Base-by-base conservation (phyloP, 2,888 invertebrate species). In the Encarsia formosa region DNA sequence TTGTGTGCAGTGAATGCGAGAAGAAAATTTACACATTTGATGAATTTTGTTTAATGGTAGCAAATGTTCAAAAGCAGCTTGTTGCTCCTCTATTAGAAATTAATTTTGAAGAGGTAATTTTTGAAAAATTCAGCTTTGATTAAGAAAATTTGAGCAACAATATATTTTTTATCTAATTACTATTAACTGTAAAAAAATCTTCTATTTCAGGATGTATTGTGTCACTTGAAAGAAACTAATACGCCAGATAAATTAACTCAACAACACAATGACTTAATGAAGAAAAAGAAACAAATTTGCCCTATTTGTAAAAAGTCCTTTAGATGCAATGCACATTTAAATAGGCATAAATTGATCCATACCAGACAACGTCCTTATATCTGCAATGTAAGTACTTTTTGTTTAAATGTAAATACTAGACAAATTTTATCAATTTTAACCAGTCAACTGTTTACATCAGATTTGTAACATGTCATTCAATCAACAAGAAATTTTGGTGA, bases 311-410 rank as follows among this genome's bases (percentile, higher is more conserved):
- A 75, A 1, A 81, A 81, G 63, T 77, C 75, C 55, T 81, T 81
- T 65, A 78, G 80, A 6, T 73, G 80, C 49, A 79, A 78, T 63
- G 79, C 81, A 55, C 80, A 81, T 58, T 68, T 81, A 49, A 79
- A 79, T 2, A 70, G 80, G 22, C 81, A 81, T 65, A 76, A 77
- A 61, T 65, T 77, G 32, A 79, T 80, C 57, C 80, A 80, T 62
- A 77, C 78, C 4, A 80, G 80, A 15, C 69, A 78, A 22, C 69
- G 80, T 45, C 78, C 83, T 22, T 84, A 79, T 62, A 71, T 79
- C 6, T 84, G 84, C 59, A 60, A 67, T 49, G 71, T 70, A 54
- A 32, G 62, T 62, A 55, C 13, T 13, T 48, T 32, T 16, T 37
- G n/a, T 15, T 11, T 45, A 13, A 6, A 15, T 18, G 20, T 31